Evolutionary conservation across 2,113 vertebrate genomes (phyloP).

Genomic region (Neolamprologus variostigma): DNA sequence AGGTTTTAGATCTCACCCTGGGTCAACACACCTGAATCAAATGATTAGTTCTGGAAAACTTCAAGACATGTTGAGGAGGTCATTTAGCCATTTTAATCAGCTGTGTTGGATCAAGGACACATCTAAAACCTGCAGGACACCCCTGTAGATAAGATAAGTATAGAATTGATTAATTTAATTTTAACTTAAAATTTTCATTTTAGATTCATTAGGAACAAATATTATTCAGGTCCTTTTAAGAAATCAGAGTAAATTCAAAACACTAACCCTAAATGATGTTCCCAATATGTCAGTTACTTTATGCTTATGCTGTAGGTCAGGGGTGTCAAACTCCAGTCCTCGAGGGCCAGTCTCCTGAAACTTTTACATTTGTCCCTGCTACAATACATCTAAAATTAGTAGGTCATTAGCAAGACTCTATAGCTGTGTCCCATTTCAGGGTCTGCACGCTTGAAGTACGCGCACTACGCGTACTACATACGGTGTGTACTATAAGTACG

Average conservation of each 20-base stretch:
- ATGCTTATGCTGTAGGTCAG: background rate
- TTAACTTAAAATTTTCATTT: background rate
- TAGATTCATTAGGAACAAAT: background rate
- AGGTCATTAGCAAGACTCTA: background rate
- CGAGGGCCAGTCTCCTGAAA: background rate
- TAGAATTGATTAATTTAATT: background rate
- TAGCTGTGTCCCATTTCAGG: too few relatives aligned
- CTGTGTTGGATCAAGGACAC: fast-evolving
- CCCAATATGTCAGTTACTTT: background rate
- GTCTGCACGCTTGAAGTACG: too few relatives aligned
- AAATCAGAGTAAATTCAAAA: background rate
- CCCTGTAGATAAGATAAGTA: background rate
- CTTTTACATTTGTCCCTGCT: background rate
- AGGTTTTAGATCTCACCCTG: background rate
- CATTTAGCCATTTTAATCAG: background rate
- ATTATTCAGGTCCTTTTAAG: fast-evolving
- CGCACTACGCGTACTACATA: too few relatives aligned
- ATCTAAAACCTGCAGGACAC: background rate
- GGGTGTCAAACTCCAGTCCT: background rate
- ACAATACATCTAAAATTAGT: background rate
- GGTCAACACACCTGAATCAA: background rate
- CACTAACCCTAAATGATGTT: background rate
- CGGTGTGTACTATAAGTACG: too few relatives aligned
- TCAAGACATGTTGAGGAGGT: background rate
- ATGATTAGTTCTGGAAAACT: background rate